Evolutionary conservation across 2,888 invertebrate genomes (phyloP).

Genomic region (Meta bourneti): DNA sequence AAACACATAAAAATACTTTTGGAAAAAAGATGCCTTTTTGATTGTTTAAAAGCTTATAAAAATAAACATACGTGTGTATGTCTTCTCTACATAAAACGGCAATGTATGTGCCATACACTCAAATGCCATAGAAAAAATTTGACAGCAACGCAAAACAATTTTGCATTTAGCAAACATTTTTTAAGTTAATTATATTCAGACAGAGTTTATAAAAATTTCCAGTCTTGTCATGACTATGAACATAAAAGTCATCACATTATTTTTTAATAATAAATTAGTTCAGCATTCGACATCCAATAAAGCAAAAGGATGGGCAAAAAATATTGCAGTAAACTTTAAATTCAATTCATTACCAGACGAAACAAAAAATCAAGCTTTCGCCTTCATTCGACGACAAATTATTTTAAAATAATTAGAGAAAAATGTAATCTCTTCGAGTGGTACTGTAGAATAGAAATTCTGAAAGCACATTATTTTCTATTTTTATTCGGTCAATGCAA

Average conservation of each 20-base stretch:
- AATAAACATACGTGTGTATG: no score
- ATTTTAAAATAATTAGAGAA: constrained; percentile 70
- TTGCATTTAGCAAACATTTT: no score
- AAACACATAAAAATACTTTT: no score
- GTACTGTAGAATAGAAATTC: constrained; percentile 26
- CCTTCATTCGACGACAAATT: constrained; percentile 50
- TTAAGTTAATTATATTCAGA: background rate
- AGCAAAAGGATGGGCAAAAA: background rate
- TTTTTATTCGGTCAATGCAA: constrained; percentile 45
- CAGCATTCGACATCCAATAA: background rate
- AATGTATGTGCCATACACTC: no score
- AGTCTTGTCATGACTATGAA: background rate
- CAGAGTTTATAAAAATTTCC: background rate
- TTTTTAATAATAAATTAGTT: background rate
- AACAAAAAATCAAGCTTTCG: constrained; percentile 32
- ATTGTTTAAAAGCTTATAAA: no score
- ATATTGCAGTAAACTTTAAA: constrained; percentile 30
- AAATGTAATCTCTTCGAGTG: constrained; percentile 49
- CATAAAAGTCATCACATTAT: background rate
- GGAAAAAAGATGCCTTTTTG: no score
- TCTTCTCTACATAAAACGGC: no score
- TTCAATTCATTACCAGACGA: constrained; percentile 54
- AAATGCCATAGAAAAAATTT: no score
- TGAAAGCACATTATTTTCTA: constrained; percentile 25
- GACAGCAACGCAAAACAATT: no score